A percentile compares a stretch with the other conserved stretches of the same genome.
Conservation (phyloP, 2,797 vertebrate species). For the Cygnus olor region DNA sequence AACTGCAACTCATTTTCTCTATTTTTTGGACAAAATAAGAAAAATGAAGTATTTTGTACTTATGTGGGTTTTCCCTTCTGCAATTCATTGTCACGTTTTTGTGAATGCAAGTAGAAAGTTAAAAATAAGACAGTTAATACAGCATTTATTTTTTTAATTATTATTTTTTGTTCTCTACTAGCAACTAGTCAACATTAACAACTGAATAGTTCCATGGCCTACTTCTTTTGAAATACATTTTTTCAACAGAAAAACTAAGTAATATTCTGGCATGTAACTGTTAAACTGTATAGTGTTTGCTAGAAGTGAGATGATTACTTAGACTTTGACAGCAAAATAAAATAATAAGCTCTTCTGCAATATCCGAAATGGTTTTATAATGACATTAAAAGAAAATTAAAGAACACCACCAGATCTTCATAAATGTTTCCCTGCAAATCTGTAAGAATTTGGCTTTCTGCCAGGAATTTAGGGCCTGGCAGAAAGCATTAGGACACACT, state of each 20-base stretch:
- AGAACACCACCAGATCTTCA: not conserved
- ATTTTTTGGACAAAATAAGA: not conserved
- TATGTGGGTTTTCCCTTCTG: not conserved
- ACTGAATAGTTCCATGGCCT: not conserved
- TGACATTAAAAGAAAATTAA: constrained; percentile 1
- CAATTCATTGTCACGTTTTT: not conserved
- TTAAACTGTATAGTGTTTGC: not conserved
- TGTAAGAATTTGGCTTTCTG: not conserved
- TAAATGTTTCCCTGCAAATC: not conserved
- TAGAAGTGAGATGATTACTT: constrained; percentile 6
- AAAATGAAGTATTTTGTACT: not conserved
- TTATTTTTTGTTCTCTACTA: not conserved
- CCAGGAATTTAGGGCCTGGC: not conserved
- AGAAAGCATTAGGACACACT: not conserved
- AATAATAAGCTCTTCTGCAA: not conserved
- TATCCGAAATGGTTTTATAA: constrained; percentile 9
- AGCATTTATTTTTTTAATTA: not conserved
- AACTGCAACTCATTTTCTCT: not conserved
- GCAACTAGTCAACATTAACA: not conserved
- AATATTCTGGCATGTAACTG: not conserved
- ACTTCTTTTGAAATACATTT: not conserved
- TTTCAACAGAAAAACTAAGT: not conserved
- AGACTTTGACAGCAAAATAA: not conserved
- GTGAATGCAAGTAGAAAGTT: not conserved
- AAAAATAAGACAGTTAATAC: not conserved